Evolutionary conservation across 2,113 vertebrate genomes (phyloP).

Genomic region (Tragelaphus imberbis): DNA sequence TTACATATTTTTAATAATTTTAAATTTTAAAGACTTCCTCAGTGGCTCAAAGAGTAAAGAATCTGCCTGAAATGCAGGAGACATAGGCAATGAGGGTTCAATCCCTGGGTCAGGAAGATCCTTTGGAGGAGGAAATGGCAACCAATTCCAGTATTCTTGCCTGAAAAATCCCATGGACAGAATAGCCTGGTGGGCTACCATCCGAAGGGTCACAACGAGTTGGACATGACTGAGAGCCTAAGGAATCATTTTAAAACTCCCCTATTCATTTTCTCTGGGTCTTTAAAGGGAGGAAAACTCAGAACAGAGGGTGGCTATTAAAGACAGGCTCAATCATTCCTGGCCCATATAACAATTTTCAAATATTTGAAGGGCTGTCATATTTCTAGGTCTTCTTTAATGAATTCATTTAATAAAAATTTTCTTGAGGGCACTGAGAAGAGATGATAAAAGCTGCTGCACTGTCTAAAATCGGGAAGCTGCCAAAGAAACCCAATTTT

Average conservation of each 20-base stretch:
- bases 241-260: not conserved
- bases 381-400: constrained; percentile 13
- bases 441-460: not conserved
- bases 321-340: not conserved
- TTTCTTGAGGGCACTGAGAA: not conserved
- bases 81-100: not conserved
- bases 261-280: not conserved
- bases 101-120: not conserved
- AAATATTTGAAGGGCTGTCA: not conserved
- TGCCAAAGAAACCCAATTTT: not conserved
- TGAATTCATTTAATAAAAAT: constrained; percentile 1
- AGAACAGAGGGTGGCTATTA: not conserved
- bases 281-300: not conserved
- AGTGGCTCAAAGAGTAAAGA: not conserved
- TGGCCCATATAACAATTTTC: not conserved
- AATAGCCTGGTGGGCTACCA: not conserved
- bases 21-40: not conserved
- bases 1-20: not conserved
- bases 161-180: not conserved
- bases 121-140: not conserved
- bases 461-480: not conserved
- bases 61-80: not conserved
- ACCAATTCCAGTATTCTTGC: not conserved
- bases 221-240: not conserved
- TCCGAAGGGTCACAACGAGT: not conserved